Base-by-base conservation (phyloP, 2,797 vertebrate genomes). In the Lepus townsendii region DNA sequence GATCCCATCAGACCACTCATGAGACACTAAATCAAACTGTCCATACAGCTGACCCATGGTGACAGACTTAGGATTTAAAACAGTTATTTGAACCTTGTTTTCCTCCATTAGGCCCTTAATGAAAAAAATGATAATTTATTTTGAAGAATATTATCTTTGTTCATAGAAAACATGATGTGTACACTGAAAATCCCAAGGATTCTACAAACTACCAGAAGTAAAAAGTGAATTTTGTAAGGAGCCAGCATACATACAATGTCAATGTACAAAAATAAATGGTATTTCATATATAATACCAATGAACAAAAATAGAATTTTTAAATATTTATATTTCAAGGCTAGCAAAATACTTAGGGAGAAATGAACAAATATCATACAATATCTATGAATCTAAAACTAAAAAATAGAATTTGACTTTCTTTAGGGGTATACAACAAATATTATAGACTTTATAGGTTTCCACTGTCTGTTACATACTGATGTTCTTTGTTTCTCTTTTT, bases 11-110 rank as follows among this genome's bases (percentile, higher is more conserved):
- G 99, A 99, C 99, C 99, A 99, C 90, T 99, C 99, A 7, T 99
- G 99, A 60, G 99, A 99, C 60, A 99, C 98, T 0, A 98, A 97
- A 82, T 99, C 99, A 93, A 99, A 99, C 82, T 99, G 99, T n/a
- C 99, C 99, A 0, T 99, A 99, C 5, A 99, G 98, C 87, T 99
- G 99, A 5, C 99, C 99, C 99, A 99, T 99, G 91, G 99, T 99
- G 97, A 99, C 97, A 63, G 99, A 99, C 97, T 99, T 99, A 0
- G 99, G 99, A 95, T 99, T 99, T 94, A 99, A 98, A 22, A 99
- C 99, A 35, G 99, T 99, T 94, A 99, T 99, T 96, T 99, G 99
- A 77, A 99, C 99, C 91, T 98, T 98, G 96, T 99, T 99, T 98
- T 99, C 99, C 42, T 99, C 99, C 99, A 99, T 99, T 94, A 99